Evolutionary conservation across 2,113 vertebrate species (phyloP).

Genomic region (Sebastes fasciatus): DNA sequence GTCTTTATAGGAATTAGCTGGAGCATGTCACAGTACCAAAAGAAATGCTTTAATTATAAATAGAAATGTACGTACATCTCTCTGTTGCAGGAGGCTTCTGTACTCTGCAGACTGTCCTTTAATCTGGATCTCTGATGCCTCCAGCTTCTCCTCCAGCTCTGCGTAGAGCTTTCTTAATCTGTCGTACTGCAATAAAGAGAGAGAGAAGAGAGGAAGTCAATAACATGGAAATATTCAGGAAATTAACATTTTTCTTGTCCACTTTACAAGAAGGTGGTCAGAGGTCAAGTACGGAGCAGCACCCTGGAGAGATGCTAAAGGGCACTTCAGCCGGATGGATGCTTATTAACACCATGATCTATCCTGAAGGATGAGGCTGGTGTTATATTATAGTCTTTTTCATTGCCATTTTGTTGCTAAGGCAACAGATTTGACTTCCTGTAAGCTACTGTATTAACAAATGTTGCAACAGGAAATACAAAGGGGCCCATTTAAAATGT

Average conservation of each 20-base stretch:
- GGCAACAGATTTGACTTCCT: no score
- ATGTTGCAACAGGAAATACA: no score
- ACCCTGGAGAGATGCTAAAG: no score
- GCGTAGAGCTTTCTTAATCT: conserved; percentile 88
- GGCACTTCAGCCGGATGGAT: no score
- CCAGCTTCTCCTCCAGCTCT: conserved; percentile 95
- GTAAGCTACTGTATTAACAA: no score
- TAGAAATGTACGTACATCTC: conserved; percentile 86
- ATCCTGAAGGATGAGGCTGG: no score
- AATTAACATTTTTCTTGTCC: neutral
- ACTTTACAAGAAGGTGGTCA: neutral
- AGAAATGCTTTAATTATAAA: neutral
- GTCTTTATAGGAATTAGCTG: neutral
- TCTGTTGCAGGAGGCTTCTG: conserved; percentile 92
- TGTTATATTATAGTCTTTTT: no score
- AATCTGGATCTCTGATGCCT: conserved; percentile 94
- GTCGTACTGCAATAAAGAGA: conserved; percentile 87
- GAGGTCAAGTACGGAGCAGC: no score
- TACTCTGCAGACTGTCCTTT: conserved; percentile 92
- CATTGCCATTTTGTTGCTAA: no score
- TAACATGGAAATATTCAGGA: neutral
- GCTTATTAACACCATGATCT: no score
- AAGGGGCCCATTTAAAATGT: no score
- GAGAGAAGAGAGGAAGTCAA: conserved; percentile 20
- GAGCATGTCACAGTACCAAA: neutral